phyloP scores from a whole-genome alignment of 2,113 vertebrate species.

The Actenoides lindsayi region DNA sequence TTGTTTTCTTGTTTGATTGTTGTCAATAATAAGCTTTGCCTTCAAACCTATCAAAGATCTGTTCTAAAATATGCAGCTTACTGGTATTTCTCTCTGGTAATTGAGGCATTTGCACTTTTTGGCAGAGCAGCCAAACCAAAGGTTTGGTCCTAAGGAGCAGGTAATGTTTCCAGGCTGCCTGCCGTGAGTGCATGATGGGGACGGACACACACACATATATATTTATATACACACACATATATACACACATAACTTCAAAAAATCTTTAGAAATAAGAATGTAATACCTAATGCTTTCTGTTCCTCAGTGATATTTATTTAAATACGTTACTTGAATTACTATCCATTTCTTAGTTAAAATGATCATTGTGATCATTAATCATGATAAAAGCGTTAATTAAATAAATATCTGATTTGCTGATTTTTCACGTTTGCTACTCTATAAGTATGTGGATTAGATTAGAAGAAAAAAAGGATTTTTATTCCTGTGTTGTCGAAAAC shows the following conservation, averaged over 20 bases:
- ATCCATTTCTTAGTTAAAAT: conserved; percentile 54
- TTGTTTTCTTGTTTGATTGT: neutral
- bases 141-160: neutral
- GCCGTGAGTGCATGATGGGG: too few species aligned
- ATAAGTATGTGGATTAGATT: neutral
- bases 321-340: neutral
- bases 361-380: conserved; percentile 44
- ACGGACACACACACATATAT: too few species aligned
- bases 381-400: conserved; percentile 58
- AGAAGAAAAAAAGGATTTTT: neutral
- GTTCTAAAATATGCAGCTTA: neutral
- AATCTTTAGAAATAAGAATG: neutral
- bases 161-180: neutral
- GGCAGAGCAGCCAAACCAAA: neutral
- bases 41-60: neutral
- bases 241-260: neutral
- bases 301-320: conserved; percentile 11
- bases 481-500: neutral
- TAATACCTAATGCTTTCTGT: neutral
- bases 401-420: conserved; percentile 57
- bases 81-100: neutral
- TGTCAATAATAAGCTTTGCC: neutral
- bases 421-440: conserved; percentile 26
- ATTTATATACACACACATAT: too few species aligned
- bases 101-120: rapidly evolving